Conservation (phyloP, 2,888 invertebrate genomes). For the Axea sp. region DNA sequence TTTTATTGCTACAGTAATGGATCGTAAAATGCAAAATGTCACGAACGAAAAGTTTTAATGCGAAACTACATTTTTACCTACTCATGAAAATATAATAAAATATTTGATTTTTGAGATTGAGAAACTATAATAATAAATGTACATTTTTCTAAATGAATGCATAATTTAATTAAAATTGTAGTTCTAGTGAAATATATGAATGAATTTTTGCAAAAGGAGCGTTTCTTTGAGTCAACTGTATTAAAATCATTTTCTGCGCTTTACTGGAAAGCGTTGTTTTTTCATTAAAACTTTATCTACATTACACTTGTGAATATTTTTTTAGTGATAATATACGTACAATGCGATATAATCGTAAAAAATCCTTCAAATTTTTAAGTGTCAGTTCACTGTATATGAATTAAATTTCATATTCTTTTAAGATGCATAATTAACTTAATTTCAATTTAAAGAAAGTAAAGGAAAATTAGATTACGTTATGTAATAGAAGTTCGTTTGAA, state of each 20-base stretch:
- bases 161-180: constrained; percentile 23
- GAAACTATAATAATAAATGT: background rate
- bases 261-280: constrained; percentile 20
- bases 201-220: constrained; percentile 8
- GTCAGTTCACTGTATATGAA: no score
- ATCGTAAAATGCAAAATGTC: constrained; percentile 19
- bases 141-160: background rate
- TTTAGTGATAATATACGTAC: constrained; percentile 20
- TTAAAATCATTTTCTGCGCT: constrained; percentile 28
- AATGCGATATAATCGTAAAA: constrained; percentile 30
- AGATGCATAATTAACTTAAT: no score
- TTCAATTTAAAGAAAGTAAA: no score
- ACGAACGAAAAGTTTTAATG: constrained; percentile 20
- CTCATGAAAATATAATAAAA: constrained; percentile 15
- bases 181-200: constrained; percentile 9
- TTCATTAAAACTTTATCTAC: constrained; percentile 5
- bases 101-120: constrained; percentile 8
- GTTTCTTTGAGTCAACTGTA: constrained; percentile 14
- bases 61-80: constrained; percentile 8
- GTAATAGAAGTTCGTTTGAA: no score
- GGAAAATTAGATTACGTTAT: no score
- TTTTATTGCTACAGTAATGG: constrained; percentile 21
- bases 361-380: no score
- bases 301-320: constrained; percentile 18
- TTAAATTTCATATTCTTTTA: no score